phyloP scores from a whole-genome alignment of 2,113 vertebrate genomes.

The Saimiri boliviensis region DNA sequence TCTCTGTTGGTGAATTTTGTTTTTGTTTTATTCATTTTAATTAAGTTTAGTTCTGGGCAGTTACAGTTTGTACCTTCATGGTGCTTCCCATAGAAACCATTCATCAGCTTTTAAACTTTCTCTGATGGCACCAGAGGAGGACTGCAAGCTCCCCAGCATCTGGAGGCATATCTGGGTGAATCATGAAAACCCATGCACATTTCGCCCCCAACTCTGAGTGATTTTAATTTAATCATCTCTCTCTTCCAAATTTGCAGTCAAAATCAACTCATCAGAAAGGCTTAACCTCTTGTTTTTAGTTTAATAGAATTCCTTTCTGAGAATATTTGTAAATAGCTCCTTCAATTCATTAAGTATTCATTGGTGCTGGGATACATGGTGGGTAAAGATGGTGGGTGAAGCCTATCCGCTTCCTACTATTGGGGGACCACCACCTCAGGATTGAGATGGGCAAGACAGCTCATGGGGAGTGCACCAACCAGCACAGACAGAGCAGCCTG shows the following conservation, averaged over 20 bases:
- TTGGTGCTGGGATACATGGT: not conserved
- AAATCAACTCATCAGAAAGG: not conserved
- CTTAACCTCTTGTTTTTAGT: not conserved
- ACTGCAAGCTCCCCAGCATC: not conserved
- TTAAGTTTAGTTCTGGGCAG: not conserved
- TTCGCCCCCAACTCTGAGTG: not conserved
- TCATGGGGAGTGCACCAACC: rapidly evolving
- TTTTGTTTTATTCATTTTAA: not conserved
- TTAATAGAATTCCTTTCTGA: slow-evolving; percentile 11
- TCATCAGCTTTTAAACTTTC: not conserved
- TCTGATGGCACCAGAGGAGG: not conserved
- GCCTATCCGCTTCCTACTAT: not conserved
- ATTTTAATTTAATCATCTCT: not conserved
- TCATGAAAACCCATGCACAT: not conserved
- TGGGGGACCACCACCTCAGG: rapidly evolving
- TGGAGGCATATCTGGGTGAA: not conserved
- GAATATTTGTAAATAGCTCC: not conserved
- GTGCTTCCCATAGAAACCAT: not conserved
- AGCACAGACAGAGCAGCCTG: not conserved
- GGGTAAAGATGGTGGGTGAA: not conserved
- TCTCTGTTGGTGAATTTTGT: too few species aligned
- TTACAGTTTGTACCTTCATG: not conserved
- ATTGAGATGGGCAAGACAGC: too few species aligned
- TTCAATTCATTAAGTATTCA: not conserved
- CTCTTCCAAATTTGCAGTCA: not conserved